These are phyloP conservation scores for Seira sanloemensis DNA, from an alignment of 2,888 invertebrate species.

Conservation along the genomic window DNA sequence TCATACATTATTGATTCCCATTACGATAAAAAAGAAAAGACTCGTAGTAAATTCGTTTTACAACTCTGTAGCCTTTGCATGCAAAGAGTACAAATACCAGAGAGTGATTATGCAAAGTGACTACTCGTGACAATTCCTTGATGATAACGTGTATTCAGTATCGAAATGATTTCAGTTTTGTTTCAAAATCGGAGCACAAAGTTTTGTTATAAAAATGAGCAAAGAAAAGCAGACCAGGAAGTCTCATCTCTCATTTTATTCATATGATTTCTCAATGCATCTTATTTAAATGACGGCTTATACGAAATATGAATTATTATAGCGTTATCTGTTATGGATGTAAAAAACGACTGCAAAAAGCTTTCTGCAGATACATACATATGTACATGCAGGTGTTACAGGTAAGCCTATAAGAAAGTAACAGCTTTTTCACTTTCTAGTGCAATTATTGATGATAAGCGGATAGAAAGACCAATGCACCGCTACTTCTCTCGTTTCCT, in stretches of 20 bases:
- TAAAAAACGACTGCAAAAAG: background rate
- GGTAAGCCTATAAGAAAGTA: background rate
- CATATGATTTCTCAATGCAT: background rate
- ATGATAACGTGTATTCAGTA: no score
- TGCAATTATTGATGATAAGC: no score
- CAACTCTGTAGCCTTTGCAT: no score
- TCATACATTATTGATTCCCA: background rate
- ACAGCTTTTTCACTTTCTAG: background rate
- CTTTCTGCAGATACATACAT: background rate
- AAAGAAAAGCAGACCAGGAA: slow-evolving; percentile 37
- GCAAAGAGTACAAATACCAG: no score
- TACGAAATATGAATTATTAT: background rate
- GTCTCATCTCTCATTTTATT: slow-evolving; percentile 11
- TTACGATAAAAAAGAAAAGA: background rate
- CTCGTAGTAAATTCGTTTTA: no score
- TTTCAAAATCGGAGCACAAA: background rate
- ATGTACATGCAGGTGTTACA: background rate
- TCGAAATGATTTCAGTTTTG: background rate
- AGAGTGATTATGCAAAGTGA: no score
- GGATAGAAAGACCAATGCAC: slow-evolving; percentile 11
- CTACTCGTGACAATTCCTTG: no score
- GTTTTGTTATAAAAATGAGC: background rate
- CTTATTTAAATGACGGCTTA: background rate
- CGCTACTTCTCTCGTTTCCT: slow-evolving; percentile 8
- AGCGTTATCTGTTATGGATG: background rate